These are phyloP conservation scores for Danionella cerebrum DNA, from an alignment of 2,113 vertebrate species.

Conservation along the genomic window DNA sequence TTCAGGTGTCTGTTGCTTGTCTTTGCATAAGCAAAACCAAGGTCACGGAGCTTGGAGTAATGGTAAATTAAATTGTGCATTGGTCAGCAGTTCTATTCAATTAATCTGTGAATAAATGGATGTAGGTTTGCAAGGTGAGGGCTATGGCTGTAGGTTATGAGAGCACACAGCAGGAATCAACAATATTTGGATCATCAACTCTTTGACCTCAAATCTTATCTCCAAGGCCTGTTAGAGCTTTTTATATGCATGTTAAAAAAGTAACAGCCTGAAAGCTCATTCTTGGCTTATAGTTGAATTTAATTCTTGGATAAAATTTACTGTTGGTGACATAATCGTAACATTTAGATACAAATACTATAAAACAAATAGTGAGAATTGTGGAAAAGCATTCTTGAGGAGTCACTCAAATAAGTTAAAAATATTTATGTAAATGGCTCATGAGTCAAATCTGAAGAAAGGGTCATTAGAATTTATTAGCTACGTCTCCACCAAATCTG, in stretches of 20 bases:
- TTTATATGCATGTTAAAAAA: not conserved
- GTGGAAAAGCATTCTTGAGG: no score
- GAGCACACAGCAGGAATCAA: constrained; percentile 1
- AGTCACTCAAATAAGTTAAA: no score
- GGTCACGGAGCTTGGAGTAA: constrained; percentile 20
- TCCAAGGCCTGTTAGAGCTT: not conserved
- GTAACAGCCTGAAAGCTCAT: not conserved
- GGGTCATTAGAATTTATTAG: no score
- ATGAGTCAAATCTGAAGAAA: no score
- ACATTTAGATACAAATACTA: no score
- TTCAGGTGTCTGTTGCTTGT: constrained; percentile 16
- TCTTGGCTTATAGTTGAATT: no score
- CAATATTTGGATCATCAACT: constrained; percentile 2
- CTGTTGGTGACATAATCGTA: no score
- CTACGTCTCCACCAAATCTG: no score
- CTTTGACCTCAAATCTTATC: not conserved
- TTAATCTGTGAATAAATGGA: constrained; percentile 29
- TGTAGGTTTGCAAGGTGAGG: not conserved
- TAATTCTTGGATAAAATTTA: not conserved
- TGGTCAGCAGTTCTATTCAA: constrained; percentile 37
- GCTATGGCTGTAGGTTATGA: constrained; percentile 10
- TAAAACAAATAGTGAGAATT: no score
- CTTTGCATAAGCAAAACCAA: constrained; percentile 28
- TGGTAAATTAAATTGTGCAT: constrained; percentile 33
- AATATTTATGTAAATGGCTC: no score